Base-by-base conservation (phyloP, 2,113 vertebrate genomes). In the Cygnus buccinator region DNA sequence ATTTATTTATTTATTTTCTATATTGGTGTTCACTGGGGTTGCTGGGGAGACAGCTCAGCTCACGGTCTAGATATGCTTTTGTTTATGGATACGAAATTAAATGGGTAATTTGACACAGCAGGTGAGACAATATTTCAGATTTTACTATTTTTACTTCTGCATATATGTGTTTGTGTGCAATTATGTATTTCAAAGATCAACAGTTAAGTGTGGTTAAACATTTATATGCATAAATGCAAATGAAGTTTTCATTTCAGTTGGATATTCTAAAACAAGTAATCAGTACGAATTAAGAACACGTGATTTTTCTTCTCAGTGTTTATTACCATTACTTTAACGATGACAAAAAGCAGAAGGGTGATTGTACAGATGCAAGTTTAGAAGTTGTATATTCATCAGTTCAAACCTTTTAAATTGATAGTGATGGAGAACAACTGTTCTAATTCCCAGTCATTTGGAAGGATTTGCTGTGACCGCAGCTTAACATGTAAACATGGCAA, bases 191-290 rank as follows among this genome's bases (percentile, higher is more conserved):
- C 75, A 91, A 94, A 78, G 84, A 92, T 97, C 92, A 96, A 81
- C 71, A 96, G 50, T 35, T 93, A 95, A 94, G 86, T 76, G 46
- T 8, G 13, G 80, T 84, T 97, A 77, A 97, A 95, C 84, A 84
- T 96, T 97, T 96, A 95, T 96, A 97, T 97, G 94, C 95, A 95
- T 96, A 97, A 97, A 98, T 96, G 96, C 94, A 98, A 97, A 98
- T 96, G 91, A 97, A 97, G 92, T 79, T 97, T 95, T 94, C 77
- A 95, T 97, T 98, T 95, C 58, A 93, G 67, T 73, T 76, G 80
- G 31, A 78, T 89, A 87, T 63, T 94, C 48, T 92, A 88, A 94
- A 97, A 91, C 94, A 93, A 90, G 79, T 87, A 96, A 97, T 97
- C 81, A 88, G 16, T 90, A 73, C 79, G 59, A 96, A 97, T 92